Percentiles rank a stretch among this genome's conserved stretches.
Evolutionary conservation across 2,888 invertebrate genomes (phyloP).

Genomic region (Athripsodes cinereus): DNA sequence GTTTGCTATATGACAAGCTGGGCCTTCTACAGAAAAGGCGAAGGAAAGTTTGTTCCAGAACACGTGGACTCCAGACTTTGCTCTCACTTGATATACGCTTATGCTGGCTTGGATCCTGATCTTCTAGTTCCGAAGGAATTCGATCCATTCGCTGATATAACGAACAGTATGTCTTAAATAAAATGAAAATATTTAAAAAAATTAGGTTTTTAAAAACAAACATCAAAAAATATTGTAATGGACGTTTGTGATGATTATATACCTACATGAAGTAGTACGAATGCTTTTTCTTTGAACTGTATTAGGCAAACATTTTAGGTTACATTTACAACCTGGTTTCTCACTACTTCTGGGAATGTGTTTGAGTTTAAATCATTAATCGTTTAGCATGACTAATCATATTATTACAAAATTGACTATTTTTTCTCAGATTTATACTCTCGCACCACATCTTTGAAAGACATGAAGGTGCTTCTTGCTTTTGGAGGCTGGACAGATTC

Average conservation of each 20-base stretch:
- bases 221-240: too few relatives aligned
- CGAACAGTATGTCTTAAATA: constrained; percentile 59
- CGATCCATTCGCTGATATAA: constrained; percentile 83
- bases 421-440: constrained; percentile 63
- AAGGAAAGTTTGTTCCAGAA: constrained; percentile 82
- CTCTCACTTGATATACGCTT: constrained; percentile 85
- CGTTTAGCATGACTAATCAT: too few relatives aligned
- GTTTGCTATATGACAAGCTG: constrained; percentile 87
- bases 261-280: too few relatives aligned
- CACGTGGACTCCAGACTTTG: constrained; percentile 75
- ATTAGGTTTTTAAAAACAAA: too few relatives aligned
- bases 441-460: constrained; percentile 63
- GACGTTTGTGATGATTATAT: too few relatives aligned
- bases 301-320: too few relatives aligned
- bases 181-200: too few relatives aligned
- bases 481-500: constrained; percentile 97
- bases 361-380: too few relatives aligned
- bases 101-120: constrained; percentile 78
- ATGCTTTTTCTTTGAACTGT: too few relatives aligned
- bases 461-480: constrained; percentile 65
- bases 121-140: constrained; percentile 71
- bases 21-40: constrained; percentile 78
- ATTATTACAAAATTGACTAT: background rate
- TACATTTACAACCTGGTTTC: too few relatives aligned
- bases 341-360: too few relatives aligned